These are phyloP conservation scores for Anticlea derivata DNA, from an alignment of 2,888 invertebrate genomes.

Conservation along the genomic window DNA sequence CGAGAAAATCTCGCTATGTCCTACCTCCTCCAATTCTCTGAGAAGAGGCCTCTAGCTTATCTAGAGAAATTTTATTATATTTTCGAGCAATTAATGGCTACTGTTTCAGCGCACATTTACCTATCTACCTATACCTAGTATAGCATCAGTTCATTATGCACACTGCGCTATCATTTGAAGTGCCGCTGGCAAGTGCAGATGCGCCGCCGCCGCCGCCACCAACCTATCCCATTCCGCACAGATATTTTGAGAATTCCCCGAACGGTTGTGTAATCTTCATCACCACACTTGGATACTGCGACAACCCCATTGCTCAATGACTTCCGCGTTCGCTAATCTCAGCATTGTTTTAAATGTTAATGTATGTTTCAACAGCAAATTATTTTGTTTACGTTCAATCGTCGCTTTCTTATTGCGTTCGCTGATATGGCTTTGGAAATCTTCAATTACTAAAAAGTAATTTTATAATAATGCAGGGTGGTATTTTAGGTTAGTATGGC, in stretches of 20 bases:
- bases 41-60: too few species aligned
- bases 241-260: slow-evolving; percentile 46
- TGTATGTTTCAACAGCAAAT: slow-evolving; percentile 17
- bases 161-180: slow-evolving; percentile 18
- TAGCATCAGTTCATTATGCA: slow-evolving; percentile 5
- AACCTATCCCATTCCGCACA: slow-evolving; percentile 38
- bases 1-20: too few species aligned
- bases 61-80: too few species aligned
- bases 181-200: slow-evolving; percentile 29
- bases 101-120: too few species aligned
- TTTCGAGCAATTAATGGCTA: background rate
- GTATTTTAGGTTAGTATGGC: background rate
- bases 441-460: too few species aligned
- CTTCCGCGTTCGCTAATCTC: slow-evolving; percentile 24
- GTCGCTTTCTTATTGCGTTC: slow-evolving; percentile 31
- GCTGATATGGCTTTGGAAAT: too few species aligned
- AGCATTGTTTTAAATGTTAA: slow-evolving; percentile 15
- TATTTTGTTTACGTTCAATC: slow-evolving; percentile 14
- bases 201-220: slow-evolving; percentile 26
- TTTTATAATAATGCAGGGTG: background rate
- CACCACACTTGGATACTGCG: slow-evolving; percentile 14
- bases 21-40: too few species aligned
- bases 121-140: slow-evolving; percentile 12
- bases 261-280: slow-evolving; percentile 31
- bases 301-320: background rate